Evolutionary conservation across 2,113 vertebrate genomes (phyloP).

Genomic region (Marmota monax): DNA sequence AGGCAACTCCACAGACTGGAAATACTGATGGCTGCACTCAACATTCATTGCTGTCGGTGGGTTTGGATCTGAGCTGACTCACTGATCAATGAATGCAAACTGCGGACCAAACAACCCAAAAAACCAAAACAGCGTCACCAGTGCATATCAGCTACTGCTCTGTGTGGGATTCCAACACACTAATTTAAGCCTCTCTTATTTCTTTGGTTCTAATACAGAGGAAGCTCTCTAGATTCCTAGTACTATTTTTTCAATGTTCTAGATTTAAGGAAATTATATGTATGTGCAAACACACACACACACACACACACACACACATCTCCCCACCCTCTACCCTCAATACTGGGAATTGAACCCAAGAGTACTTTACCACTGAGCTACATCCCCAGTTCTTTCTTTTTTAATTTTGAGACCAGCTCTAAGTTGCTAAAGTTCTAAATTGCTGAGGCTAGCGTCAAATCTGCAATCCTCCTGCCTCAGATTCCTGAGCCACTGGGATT

Average conservation of each 20-base stretch:
- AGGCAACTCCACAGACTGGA: slow-evolving; percentile 27
- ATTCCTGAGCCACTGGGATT: too few species aligned
- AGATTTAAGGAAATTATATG: slow-evolving; percentile 5
- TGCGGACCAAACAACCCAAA: slow-evolving; percentile 93
- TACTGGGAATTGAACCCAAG: too few species aligned
- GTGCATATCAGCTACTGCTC: background rate
- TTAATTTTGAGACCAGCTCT: too few species aligned
- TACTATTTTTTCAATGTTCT: background rate
- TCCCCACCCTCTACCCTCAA: too few species aligned
- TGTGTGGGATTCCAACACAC: background rate
- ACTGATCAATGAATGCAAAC: slow-evolving; percentile 99
- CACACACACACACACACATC: too few species aligned
- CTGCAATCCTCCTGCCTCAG: too few species aligned
- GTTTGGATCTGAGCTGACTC: slow-evolving; percentile 95
- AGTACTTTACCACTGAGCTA: too few species aligned
- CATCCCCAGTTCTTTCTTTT: too few species aligned
- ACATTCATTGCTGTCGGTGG: slow-evolving; percentile 99
- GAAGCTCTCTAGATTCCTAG: slow-evolving; percentile 10
- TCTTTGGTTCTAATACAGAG: slow-evolving; percentile 46
- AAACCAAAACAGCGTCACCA: background rate
- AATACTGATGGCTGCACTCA: slow-evolving; percentile 96
- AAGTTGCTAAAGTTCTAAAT: too few species aligned
- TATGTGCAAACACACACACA: too few species aligned
- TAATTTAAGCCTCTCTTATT: background rate
- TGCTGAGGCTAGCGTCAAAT: too few species aligned